phyloP scores from a whole-genome alignment of 2,113 vertebrate genomes.

The Cephalopholis sonnerati region DNA sequence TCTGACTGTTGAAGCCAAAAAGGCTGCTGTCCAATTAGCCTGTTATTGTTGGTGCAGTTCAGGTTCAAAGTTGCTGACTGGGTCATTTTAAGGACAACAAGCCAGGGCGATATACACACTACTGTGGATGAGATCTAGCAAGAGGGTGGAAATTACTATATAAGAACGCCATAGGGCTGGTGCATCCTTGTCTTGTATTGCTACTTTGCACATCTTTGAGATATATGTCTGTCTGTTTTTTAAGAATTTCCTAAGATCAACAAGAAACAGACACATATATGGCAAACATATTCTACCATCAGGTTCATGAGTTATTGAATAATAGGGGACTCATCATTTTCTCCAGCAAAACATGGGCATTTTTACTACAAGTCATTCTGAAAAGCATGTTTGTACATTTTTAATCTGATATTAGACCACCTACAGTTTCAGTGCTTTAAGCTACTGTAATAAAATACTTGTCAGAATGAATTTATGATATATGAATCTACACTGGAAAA shows the following conservation, averaged over 20 bases:
- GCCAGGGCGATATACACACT: no score
- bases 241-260: neutral
- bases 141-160: neutral
- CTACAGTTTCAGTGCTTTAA: constrained; percentile 4
- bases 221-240: no score
- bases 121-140: neutral
- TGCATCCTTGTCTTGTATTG: neutral
- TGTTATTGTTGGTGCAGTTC: constrained; percentile 42
- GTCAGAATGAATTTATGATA: constrained; percentile 8
- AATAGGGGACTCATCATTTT: neutral
- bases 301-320: neutral
- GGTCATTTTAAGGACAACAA: constrained; percentile 6
- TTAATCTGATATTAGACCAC: constrained; percentile 30
- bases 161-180: neutral
- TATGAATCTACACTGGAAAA: neutral
- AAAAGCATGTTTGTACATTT: neutral
- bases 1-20: constrained; percentile 8
- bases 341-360: no score
- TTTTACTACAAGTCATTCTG: neutral
- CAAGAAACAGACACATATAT: neutral
- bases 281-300: neutral
- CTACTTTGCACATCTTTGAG: neutral
- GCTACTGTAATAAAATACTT: constrained; percentile 8
- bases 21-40: constrained; percentile 24
- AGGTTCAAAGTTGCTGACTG: constrained; percentile 38